Base-by-base conservation (phyloP, 1,140 invertebrate genomes). In the Littorina saxatilis region DNA sequence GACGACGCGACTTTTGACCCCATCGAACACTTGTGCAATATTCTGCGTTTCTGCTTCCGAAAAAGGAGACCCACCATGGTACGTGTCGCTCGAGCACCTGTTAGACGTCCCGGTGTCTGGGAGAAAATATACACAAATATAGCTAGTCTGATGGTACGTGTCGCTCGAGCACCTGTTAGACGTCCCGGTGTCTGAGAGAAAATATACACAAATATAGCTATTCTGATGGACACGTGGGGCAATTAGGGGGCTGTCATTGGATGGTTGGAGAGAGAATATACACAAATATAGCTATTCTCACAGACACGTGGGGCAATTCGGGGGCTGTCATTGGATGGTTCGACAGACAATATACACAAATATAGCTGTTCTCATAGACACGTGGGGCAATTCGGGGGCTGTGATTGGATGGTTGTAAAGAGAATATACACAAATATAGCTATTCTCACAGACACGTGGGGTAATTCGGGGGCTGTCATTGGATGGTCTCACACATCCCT, bases 1-100 rank as follows among this genome's bases (percentile, higher is more conserved):
- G 29, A 55, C 70, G 3, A 82, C 68, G 0, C 32, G 4, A 32
- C 7, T 23, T 15, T 58, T 73, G 27, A 82, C 55, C n/a, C 66
- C 61, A 5, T 63, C 32, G 37, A 87, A 79, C 23, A 82, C 74
- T 47, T 83, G 77, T 4, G 81, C n/a, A 15, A 86, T 23, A 35
- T 84, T 84, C 17, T 77, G 63, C 1, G 81, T 85, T 39, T 86
- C 85, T 4, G 72, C 40, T 52, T 84, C 85, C 0, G 81, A 81
- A 66, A 86, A 86, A 2, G 77, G 66, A 2, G 27, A 0, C 4
- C 23, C 9, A 0, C 85, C 85, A 11, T 47, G 70, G 68, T 85
- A 86, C n/a, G 72, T 82, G 39, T 83, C 77, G 32, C 50, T 58
- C 15, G 3, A 29, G 52, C 85, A 86, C 0, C 0, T 32, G 23